Evolutionary conservation across 2,797 vertebrate genomes (phyloP).

Genomic region (Threskiornis aethiopicus): DNA sequence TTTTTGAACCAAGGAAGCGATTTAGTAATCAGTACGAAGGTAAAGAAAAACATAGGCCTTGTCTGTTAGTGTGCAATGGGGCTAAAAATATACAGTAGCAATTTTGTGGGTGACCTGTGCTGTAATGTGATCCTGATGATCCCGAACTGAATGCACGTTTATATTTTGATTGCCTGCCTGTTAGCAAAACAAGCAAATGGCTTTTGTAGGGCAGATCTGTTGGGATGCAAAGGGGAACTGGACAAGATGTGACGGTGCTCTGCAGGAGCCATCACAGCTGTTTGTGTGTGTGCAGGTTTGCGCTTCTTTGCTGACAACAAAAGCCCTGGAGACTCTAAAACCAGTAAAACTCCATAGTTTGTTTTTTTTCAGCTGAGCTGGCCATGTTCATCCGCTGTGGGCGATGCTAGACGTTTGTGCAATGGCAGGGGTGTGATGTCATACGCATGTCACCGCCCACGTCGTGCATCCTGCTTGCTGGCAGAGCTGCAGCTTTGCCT

Average conservation of each 20-base stretch:
- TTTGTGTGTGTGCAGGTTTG: rapidly evolving
- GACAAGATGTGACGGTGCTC: neutral
- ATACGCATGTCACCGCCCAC: rapidly evolving
- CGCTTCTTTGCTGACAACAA: neutral
- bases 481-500: neutral
- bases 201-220: neutral
- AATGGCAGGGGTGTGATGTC: neutral
- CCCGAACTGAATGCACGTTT: neutral
- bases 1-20: constrained; percentile 21
- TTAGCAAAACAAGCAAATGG: neutral
- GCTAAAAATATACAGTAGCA: neutral
- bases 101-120: constrained; percentile 38
- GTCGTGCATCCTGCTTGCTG: rapidly evolving
- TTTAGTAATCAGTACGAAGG: neutral
- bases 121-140: neutral
- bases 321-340: neutral
- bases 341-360: neutral
- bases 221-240: neutral
- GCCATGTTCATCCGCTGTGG: rapidly evolving
- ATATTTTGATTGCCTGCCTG: neutral
- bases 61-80: neutral
- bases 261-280: rapidly evolving
- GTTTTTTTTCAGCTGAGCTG: too few species aligned
- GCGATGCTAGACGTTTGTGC: neutral
- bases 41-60: constrained; percentile 5